These are phyloP conservation scores for Phthorimaea operculella DNA, from an alignment of 1,140 invertebrate genomes.

Conservation along the genomic window DNA sequence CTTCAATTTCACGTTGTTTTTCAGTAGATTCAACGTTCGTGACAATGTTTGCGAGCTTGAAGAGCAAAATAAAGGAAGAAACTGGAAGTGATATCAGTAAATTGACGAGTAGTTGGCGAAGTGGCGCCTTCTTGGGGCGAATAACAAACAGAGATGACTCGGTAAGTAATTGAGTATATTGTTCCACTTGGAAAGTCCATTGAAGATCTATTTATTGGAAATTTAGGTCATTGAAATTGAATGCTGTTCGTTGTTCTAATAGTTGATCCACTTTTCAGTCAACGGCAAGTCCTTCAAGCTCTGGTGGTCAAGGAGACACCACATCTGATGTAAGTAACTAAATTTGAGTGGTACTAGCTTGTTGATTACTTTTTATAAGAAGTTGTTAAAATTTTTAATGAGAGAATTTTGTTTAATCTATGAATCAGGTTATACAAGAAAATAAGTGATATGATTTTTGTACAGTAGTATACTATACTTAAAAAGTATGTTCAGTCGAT, in stretches of 20 bases:
- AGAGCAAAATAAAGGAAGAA: slow-evolving; percentile 64
- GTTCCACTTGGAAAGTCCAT: no score
- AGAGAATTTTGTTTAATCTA: no score
- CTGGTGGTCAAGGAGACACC: slow-evolving; percentile 47
- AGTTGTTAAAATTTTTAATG: no score
- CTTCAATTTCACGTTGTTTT: not conserved
- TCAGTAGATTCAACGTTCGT: not conserved
- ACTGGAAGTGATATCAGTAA: slow-evolving; percentile 61
- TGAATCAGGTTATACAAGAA: no score
- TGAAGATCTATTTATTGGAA: no score
- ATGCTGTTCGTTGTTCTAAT: no score
- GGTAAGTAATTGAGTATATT: slow-evolving; percentile 24
- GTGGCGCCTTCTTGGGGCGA: slow-evolving; percentile 53
- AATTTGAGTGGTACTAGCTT: slow-evolving; percentile 1
- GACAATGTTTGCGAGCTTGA: slow-evolving; percentile 59
- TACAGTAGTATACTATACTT: no score
- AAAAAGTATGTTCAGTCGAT: slow-evolving; percentile 39
- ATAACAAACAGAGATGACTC: slow-evolving; percentile 54
- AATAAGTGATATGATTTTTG: no score
- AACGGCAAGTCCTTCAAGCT: slow-evolving; percentile 53
- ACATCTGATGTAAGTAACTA: slow-evolving; percentile 50
- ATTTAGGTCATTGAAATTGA: no score
- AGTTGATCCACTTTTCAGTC: slow-evolving; percentile 30
- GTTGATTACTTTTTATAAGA: not conserved
- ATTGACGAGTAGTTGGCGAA: slow-evolving; percentile 57